Evolutionary conservation across 2,888 invertebrate genomes (phyloP).

Genomic region (Leptopilina syphax): DNA sequence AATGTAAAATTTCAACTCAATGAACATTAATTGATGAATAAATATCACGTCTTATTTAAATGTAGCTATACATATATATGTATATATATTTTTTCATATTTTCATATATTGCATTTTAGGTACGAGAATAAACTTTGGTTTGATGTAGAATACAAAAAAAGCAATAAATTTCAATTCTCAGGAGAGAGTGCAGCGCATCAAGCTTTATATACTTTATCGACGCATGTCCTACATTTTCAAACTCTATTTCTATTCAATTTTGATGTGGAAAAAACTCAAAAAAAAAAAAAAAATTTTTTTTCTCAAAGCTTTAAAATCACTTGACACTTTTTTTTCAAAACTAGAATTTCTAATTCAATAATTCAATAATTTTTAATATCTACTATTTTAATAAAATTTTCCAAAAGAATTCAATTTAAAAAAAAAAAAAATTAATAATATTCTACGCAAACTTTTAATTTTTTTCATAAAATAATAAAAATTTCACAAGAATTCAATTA

Average conservation of each 20-base stretch:
- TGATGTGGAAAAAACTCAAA: not conserved
- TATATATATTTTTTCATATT: not conserved
- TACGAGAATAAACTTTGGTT: constrained; percentile 1
- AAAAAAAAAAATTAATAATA: too few species aligned
- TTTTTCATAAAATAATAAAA: too few species aligned
- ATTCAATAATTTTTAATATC: too few species aligned
- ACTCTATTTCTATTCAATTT: constrained; percentile 4
- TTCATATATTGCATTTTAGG: not conserved
- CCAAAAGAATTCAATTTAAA: too few species aligned
- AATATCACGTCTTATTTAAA: not conserved
- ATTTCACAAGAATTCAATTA: too few species aligned
- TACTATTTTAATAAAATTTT: too few species aligned
- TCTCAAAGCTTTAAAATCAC: not conserved
- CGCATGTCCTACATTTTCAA: constrained; percentile 25
- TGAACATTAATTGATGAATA: not conserved
- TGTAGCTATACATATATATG: too few species aligned
- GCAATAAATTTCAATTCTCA: constrained; percentile 13
- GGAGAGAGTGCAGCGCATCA: constrained; percentile 12
- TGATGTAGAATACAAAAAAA: constrained; percentile 8
- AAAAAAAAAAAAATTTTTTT: not conserved
- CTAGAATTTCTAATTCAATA: not conserved
- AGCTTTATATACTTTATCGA: not conserved
- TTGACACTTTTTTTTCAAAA: not conserved
- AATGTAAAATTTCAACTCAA: too few species aligned
- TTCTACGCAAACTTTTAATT: too few species aligned